Evolutionary conservation across 2,113 vertebrate genomes (phyloP).

Genomic region (Callocephalon fimbriatum): DNA sequence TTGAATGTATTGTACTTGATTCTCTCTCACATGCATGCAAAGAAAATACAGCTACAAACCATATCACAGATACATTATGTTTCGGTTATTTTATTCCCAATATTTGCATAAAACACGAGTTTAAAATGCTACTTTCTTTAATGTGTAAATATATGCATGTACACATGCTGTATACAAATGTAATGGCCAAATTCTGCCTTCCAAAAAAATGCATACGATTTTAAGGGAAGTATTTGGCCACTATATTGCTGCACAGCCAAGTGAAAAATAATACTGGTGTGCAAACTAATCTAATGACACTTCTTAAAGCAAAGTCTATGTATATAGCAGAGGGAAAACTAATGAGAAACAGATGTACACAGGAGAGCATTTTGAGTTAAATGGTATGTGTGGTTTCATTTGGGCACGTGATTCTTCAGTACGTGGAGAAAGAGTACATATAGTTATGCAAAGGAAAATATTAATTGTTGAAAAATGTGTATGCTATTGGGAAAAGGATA

Average conservation of each 20-base stretch:
- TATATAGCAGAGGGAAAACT: constrained; percentile 58
- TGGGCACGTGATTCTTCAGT: neutral
- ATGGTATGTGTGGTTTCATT: constrained; percentile 50
- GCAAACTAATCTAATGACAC: constrained; percentile 36
- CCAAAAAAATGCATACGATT: neutral
- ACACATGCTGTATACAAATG: neutral
- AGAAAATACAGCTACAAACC: neutral
- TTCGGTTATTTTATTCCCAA: neutral
- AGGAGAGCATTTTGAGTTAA: constrained; percentile 26
- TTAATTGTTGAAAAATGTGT: constrained; percentile 41
- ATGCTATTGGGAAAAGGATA: neutral
- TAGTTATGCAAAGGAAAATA: constrained; percentile 53
- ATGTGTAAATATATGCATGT: neutral
- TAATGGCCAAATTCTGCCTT: neutral
- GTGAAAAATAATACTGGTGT: constrained; percentile 24
- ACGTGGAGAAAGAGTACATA: constrained; percentile 1
- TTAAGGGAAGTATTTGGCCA: neutral
- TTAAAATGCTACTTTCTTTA: neutral
- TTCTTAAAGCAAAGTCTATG: constrained; percentile 66
- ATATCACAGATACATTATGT: neutral
- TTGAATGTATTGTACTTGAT: neutral
- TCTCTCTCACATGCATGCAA: neutral
- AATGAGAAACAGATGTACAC: constrained; percentile 68
- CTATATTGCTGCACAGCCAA: neutral
- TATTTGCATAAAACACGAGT: neutral